A percentile compares a stretch with the other conserved stretches of the same genome.
Conservation (phyloP, 2,797 vertebrate genomes). For the Etheostoma perlongum region DNA sequence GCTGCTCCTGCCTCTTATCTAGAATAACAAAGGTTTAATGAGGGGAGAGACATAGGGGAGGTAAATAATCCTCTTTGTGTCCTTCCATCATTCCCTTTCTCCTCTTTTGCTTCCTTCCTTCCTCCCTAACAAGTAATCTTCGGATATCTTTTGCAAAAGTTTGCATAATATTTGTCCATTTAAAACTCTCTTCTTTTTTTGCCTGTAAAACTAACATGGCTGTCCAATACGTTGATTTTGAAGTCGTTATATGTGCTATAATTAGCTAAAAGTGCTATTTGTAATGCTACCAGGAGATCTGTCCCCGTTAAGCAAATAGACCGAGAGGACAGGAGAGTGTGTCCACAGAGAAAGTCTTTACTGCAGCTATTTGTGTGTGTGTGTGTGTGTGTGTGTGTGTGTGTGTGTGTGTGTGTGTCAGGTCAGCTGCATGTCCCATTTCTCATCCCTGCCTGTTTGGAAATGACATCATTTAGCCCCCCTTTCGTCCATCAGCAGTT, state of each 20-base stretch:
- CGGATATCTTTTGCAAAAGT: not conserved
- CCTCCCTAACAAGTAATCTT: not conserved
- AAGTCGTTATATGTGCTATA: not conserved
- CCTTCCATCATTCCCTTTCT: constrained; percentile 23
- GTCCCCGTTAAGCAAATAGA: constrained; percentile 56
- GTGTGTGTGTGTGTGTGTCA: constrained; percentile 26
- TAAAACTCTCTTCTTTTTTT: not conserved
- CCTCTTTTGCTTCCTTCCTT: constrained; percentile 8
- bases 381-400: constrained; percentile 38
- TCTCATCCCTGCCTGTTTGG: constrained; percentile 63
- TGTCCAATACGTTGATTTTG: not conserved
- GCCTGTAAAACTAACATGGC: not conserved
- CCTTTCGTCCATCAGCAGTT: constrained; percentile 41
- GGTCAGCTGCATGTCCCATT: constrained; percentile 60
- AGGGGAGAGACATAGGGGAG: constrained; percentile 60
- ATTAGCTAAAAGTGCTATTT: constrained; percentile 36
- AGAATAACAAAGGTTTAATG: constrained; percentile 77
- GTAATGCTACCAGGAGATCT: constrained; percentile 43
- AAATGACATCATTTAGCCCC: constrained; percentile 68
- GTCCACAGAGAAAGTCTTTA: constrained; percentile 39
- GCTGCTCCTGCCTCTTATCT: constrained; percentile 72
- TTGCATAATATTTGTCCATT: not conserved
- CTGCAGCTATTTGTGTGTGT: constrained; percentile 40
- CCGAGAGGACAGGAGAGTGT: constrained; percentile 14
- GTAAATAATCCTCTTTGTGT: constrained; percentile 46